Evolutionary conservation across 2,797 vertebrate genomes (phyloP).

Genomic region (Sardinella longiceps): DNA sequence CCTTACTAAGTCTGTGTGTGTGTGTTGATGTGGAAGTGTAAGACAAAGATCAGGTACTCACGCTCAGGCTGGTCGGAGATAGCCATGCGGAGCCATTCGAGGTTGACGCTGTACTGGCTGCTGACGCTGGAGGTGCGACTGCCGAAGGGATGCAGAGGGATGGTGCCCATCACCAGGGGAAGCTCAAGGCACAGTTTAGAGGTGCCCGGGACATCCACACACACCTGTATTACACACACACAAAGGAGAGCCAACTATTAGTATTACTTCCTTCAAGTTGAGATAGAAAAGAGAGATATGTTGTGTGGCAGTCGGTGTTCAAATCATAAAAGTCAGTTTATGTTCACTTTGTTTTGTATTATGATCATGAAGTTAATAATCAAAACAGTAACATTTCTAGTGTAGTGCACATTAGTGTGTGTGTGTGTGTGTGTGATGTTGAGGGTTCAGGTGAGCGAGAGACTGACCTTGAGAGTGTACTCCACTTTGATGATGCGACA

Average conservation of each 20-base stretch:
- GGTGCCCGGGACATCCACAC: slow-evolving; percentile 89
- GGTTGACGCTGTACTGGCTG: slow-evolving; percentile 87
- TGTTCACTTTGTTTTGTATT: not conserved
- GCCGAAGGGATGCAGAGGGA: slow-evolving; percentile 89
- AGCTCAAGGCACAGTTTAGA: slow-evolving; percentile 92
- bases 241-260: too few relatives aligned
- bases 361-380: too few relatives aligned
- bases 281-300: too few relatives aligned
- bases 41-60: slow-evolving; percentile 65
- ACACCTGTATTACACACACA: slow-evolving; percentile 76
- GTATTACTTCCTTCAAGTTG: too few relatives aligned
- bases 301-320: not conserved
- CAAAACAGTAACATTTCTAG: not conserved
- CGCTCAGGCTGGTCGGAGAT: slow-evolving; percentile 88
- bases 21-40: not conserved
- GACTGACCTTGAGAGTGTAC: slow-evolving; percentile 88
- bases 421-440: not conserved
- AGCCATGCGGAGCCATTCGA: slow-evolving; percentile 86
- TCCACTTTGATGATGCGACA: slow-evolving; percentile 94
- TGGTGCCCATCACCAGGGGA: slow-evolving; percentile 93
- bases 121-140: slow-evolving; percentile 91
- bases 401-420: not conserved
- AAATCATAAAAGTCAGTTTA: not conserved
- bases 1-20: not conserved
- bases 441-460: not conserved